These are phyloP conservation scores for Diachasmimorpha longicaudata DNA, from an alignment of 1,140 invertebrate genomes.

Conservation along the genomic window DNA sequence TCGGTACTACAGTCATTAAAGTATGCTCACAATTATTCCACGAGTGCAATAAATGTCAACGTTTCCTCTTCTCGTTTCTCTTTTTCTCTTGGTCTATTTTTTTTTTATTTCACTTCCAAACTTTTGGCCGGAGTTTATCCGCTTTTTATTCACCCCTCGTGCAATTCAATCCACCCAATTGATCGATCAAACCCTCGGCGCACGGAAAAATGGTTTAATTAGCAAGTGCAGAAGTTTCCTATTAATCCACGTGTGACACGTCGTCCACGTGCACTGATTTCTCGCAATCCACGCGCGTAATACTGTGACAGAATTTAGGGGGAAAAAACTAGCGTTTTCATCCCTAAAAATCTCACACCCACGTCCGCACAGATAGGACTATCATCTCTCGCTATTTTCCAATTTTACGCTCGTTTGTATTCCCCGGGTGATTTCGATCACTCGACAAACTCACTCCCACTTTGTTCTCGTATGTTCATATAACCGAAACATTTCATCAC, in stretches of 20 bases:
- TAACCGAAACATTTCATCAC: slow-evolving; percentile 25
- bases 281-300: neutral
- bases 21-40: slow-evolving; percentile 4
- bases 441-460: slow-evolving; percentile 12
- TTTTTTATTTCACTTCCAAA: neutral
- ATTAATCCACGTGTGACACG: slow-evolving; percentile 9
- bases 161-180: neutral
- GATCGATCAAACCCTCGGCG: neutral
- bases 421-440: slow-evolving; percentile 27
- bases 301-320: slow-evolving; percentile 7
- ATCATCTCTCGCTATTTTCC: slow-evolving; percentile 21
- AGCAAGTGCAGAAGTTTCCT: neutral
- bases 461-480: slow-evolving; percentile 11
- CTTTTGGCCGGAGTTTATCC: neutral
- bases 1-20: slow-evolving; percentile 10
- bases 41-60: slow-evolving; percentile 2
- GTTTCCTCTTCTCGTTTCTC: neutral
- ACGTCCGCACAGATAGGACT: neutral
- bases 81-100: neutral
- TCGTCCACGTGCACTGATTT: slow-evolving; percentile 8
- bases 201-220: slow-evolving; percentile 11
- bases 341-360: neutral
- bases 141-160: neutral
- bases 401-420: slow-evolving; percentile 31
- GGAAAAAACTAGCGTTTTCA: neutral